Base-by-base conservation (phyloP, 2,888 invertebrate species). In the Nudaria mundana region DNA sequence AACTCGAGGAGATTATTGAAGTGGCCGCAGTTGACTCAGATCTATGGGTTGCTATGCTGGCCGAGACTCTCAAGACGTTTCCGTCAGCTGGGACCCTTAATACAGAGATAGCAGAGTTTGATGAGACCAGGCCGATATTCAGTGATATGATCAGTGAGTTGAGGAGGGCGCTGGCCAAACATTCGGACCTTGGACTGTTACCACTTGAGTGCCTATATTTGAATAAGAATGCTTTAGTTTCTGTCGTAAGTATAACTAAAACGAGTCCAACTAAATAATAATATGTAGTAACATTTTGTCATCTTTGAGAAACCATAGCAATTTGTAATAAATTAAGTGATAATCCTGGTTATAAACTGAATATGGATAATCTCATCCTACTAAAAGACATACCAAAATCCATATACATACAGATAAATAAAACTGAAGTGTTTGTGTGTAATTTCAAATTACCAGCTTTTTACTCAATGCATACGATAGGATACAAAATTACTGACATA, bases 31-130 rank as follows among this genome's bases (percentile, higher is more conserved):
- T 95, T 63, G 98, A 98, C 86, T 95, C 96, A 6, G 98, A 99
- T 76, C 91, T 98, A 62, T 98, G 98, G 98, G 98, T 98, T 22
- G 96, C 97, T 3, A 98, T 98, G 96, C 88, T 98, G 53, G 98
- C 97, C 2, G 98, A 98, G 87, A 95, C 97, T 52, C 94, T 98
- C 89, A 97, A 97, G 76, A 96, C 97, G 0, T 97, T 95, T 74
- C 98, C 98, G 1, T 92, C 95, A 0, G 93, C 94, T 0, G 97
- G 97, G 16, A 94, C 95, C 22, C 91, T 98, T 40, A 98, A 97
- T 75, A 95, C 96, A 23, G 95, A 97, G 82, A 94, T 97, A 65
- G 80, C 93, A 33, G 96, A 96, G 77, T 92, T 95, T 54, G 97
- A 97, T 61, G 97, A 97, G 71, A 97, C 97, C 16, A 91, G 96